Percentiles rank a stretch among this genome's conserved stretches.
Evolutionary conservation across 2,888 invertebrate genomes (phyloP).

Genomic region (Pinctada fucata): DNA sequence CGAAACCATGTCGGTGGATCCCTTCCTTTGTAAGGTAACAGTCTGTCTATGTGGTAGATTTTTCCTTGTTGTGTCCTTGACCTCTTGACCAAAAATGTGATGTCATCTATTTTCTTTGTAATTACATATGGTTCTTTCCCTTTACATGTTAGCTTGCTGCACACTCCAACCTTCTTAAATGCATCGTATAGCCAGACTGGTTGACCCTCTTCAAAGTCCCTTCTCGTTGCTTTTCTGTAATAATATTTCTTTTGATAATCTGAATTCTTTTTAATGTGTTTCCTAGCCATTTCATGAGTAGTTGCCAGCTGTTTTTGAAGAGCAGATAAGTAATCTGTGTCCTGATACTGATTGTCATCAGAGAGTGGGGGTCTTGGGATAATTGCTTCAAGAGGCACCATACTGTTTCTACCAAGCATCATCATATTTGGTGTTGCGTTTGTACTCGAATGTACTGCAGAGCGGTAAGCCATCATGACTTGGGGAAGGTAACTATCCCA

Average conservation of each 20-base stretch:
- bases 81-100: slow-evolving; percentile 11
- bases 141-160: slow-evolving; percentile 32
- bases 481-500: slow-evolving; percentile 8
- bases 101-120: not conserved
- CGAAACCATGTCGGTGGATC: not conserved
- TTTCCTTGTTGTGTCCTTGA: not conserved
- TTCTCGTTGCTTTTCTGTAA: slow-evolving; percentile 31
- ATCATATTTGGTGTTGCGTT: slow-evolving; percentile 8
- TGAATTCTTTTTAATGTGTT: too few species aligned
- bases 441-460: not conserved
- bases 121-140: slow-evolving; percentile 41
- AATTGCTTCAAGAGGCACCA: slow-evolving; percentile 2
- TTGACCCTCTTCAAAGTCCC: not conserved
- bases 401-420: slow-evolving; percentile 6
- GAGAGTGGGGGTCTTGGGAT: not conserved
- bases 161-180: slow-evolving; percentile 22
- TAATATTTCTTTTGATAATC: not conserved
- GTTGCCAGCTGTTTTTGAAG: not conserved
- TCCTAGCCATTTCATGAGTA: too few species aligned
- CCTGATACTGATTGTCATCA: not conserved
- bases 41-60: slow-evolving; percentile 24
- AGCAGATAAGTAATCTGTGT: not conserved
- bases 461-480: slow-evolving; percentile 13
- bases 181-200: too few species aligned
- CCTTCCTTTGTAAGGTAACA: slow-evolving; percentile 7